These are phyloP conservation scores for Stramonita haemastoma DNA, from an alignment of 2,888 invertebrate species.

Conservation along the genomic window DNA sequence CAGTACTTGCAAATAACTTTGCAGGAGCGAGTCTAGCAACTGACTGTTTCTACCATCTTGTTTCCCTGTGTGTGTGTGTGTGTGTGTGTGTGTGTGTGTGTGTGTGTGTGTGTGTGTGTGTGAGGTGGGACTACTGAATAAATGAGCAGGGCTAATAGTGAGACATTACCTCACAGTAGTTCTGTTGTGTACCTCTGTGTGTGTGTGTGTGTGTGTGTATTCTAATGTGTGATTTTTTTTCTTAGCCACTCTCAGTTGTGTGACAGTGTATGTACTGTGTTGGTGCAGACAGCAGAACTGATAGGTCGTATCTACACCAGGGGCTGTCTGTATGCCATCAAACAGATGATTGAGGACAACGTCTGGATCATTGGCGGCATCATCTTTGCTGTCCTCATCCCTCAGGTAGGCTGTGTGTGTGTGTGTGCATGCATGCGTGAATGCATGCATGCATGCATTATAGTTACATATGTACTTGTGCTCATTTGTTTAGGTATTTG, in stretches of 20 bases:
- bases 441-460: background rate
- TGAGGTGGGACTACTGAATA: no score
- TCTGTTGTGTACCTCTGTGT: background rate
- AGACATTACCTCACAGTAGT: no score
- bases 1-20: no score
- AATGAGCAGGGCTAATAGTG: no score
- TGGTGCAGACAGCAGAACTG: background rate
- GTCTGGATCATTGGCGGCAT: constrained; percentile 49
- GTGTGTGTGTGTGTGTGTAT: background rate
- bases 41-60: no score
- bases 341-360: constrained; percentile 45
- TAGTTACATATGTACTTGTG: no score
- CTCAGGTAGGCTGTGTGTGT: constrained; percentile 55
- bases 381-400: constrained; percentile 57
- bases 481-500: no score
- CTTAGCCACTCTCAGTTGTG: background rate
- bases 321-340: constrained; percentile 51
- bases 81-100: no score
- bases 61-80: no score
- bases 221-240: background rate
- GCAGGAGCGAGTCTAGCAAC: no score
- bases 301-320: constrained; percentile 39
- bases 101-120: no score
- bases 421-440: background rate
- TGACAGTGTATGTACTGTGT: background rate